Evolutionary conservation across 1,140 invertebrate species (phyloP).

Genomic region (Caenorhabditis brenneri): DNA sequence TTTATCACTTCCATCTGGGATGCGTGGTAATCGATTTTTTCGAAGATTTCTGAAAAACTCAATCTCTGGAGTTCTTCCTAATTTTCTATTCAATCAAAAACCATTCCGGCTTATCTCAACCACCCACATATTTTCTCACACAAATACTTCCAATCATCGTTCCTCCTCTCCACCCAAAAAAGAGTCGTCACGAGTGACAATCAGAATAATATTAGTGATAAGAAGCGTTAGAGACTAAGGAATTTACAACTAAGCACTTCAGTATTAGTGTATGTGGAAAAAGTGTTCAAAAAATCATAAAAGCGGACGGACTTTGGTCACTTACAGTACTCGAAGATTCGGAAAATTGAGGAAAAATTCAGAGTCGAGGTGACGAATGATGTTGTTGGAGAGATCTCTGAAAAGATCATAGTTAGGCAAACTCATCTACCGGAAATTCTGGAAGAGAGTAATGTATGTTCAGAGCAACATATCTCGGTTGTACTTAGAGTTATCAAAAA

Average conservation of each 20-base stretch:
- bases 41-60: constrained; percentile 48
- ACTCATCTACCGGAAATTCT: too few species aligned
- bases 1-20: neutral
- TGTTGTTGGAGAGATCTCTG: constrained; percentile 49
- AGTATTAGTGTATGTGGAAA: neutral
- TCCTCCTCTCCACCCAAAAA: neutral
- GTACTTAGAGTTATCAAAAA: too few species aligned
- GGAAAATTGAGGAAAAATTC: constrained; percentile 15
- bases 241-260: neutral
- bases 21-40: constrained; percentile 45
- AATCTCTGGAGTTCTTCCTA: neutral
- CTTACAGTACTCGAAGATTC: constrained; percentile 39
- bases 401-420: too few species aligned
- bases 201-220: neutral
- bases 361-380: constrained; percentile 32
- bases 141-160: neutral
- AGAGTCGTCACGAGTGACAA: neutral
- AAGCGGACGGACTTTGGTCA: neutral
- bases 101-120: neutral
- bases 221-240: neutral
- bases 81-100: neutral
- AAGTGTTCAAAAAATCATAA: neutral
- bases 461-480: too few species aligned
- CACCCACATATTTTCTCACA: neutral
- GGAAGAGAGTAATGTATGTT: too few species aligned